Evolutionary conservation across 2,797 vertebrate genomes (phyloP), one percentile per base, ranked within the genome.

Genomic region (Microctenopoma lineatum): DNA sequence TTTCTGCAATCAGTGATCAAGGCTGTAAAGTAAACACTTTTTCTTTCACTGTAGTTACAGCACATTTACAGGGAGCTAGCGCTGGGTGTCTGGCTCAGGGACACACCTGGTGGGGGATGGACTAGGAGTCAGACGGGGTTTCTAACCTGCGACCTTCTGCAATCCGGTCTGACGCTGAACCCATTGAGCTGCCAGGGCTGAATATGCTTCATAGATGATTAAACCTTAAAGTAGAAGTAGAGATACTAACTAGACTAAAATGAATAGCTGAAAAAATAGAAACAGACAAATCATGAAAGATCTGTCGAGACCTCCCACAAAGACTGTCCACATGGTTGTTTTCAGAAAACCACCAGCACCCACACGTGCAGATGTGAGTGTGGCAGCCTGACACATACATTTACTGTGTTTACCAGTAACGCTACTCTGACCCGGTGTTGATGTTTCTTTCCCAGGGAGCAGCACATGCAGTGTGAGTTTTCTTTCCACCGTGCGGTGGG

Each of bases 231-330:
- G 27, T n/a, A 13, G 11, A 18, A 18, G 14, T 7, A 16, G 16
- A 11, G 1, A 21, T 29, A 27, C 1, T 3, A 16, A 32, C n/a
- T 9, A 62, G 14, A 5, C 41, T 14, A 48, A 27, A 15, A 27
- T 7, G 12, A 77, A 29, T 14, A 34, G 39, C 18, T 44, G 1
- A 36, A 41, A 45, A 71, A 41, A 15, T 1, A 44, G 62, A 67
- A 26, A 21, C 39, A 61, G 26, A 69, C 25, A 59, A 62, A 70
- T 46, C 29, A 29, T 0, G 64, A 25, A 60, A 25, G 60, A 25
- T 73, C 13, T 59, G 42, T 62, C 14, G 42, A 72, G 84, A 89
- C 87, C 88, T 83, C 88, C 84, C 87, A 89, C 73, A 54, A 59
- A 74, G 79, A 84, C 81, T 66, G 36, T 50, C 60, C 66, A 66